Evolutionary conservation across 2,888 invertebrate genomes (phyloP), one percentile per base, ranked within the genome.

Genomic region (Xylota sylvarum): DNA sequence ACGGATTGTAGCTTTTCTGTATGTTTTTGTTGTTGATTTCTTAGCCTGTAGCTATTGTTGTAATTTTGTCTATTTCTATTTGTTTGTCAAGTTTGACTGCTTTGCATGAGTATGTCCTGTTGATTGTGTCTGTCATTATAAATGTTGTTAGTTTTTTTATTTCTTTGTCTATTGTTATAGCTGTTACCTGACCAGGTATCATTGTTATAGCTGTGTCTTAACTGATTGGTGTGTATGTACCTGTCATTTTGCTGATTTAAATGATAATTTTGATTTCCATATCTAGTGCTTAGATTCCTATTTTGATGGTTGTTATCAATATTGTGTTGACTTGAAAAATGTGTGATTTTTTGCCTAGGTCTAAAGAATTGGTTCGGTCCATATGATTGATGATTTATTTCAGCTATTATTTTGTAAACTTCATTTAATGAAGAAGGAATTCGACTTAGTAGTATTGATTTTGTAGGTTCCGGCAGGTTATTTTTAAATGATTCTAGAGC

Each of bases 381-480:
- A 19, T 10, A 10, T 30, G 19, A n/a, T 43, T 58, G 58, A n/a
- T 72, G 37, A 55, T 40, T 40, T n/a, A 55, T 37, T n/a, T n/a
- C n/a, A n/a, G n/a, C n/a, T n/a, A n/a, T n/a, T n/a, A n/a, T n/a
- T n/a, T n/a, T n/a, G n/a, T 30, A 56, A 10, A 17, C 56, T 14
- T 32, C 35, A 10, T 56, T 32, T 14, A 56, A 14, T 7, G 56
- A 7, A 32, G 17, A 7, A 14, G 56, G 56, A 23, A 14, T 32
- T 32, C 56, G 14, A 10, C 58, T 35, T 6, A 48, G 17, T 30
- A 64, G 12, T 27, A 64, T 72, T 6, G 72, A 37, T 58, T 27
- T 60, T 14, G 48, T 62, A 2, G 73, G 73, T 17, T 62, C 73
- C 0, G 52, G 50, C 17, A 74, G 14, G 19, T 62, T 74, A 19